phyloP scores from a whole-genome alignment of 2,888 invertebrate genomes.

The Pristionchus maxplancki region DNA sequence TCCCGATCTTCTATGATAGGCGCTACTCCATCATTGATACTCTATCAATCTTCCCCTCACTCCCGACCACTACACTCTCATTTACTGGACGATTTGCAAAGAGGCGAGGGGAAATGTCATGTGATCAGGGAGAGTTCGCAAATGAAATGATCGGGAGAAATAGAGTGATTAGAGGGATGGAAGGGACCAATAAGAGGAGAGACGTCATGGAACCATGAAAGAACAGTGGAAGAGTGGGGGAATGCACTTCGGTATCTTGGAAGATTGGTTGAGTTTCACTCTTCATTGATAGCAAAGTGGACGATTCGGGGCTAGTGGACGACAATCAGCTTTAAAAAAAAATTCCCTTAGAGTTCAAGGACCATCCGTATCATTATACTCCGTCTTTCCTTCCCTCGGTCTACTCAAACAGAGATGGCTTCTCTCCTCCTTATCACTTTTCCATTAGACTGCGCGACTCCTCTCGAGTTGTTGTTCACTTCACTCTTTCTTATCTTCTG shows the following conservation, averaged over 20 bases:
- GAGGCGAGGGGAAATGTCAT: neutral
- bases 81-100: neutral
- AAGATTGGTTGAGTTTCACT: neutral
- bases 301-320: neutral
- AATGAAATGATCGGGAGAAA: neutral
- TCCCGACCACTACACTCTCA: neutral
- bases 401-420: neutral
- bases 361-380: neutral
- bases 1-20: no score
- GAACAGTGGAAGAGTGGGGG: neutral
- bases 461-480: conserved; percentile 11
- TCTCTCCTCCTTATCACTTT: conserved; percentile 13
- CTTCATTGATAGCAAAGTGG: neutral
- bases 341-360: neutral
- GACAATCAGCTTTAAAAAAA: no score
- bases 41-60: neutral
- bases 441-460: neutral
- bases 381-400: neutral
- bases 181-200: neutral
- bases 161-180: neutral
- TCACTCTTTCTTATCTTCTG: neutral
- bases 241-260: neutral
- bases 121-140: conserved; percentile 14
- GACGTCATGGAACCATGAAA: conserved; percentile 29
- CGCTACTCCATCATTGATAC: neutral